phyloP scores from a whole-genome alignment of 2,888 invertebrate genomes.

The Protonemura montana region DNA sequence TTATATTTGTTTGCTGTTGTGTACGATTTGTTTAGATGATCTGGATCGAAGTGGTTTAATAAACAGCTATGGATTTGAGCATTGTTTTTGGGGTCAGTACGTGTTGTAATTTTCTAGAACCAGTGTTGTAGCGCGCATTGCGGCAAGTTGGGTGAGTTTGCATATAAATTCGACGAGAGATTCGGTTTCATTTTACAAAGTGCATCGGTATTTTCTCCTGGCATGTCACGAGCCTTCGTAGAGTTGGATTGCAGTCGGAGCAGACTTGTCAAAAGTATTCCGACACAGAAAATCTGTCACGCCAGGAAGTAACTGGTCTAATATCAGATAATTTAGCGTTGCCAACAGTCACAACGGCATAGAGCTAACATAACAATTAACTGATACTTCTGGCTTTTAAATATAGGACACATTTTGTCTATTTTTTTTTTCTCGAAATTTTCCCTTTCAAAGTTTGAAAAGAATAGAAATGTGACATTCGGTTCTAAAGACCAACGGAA shows the following conservation, averaged over 20 bases:
- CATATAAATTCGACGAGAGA: background rate
- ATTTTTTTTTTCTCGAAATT: too few species aligned
- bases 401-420: too few species aligned
- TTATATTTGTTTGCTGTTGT: background rate
- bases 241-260: background rate
- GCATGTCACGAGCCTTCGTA: background rate
- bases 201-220: conserved; percentile 12
- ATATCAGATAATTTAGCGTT: background rate
- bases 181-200: background rate
- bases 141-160: background rate
- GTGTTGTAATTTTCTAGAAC: background rate
- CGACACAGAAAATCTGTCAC: background rate
- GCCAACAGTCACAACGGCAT: background rate
- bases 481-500: too few species aligned
- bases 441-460: too few species aligned
- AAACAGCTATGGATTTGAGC: background rate
- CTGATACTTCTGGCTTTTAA: too few species aligned
- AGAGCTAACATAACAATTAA: too few species aligned
- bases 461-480: too few species aligned
- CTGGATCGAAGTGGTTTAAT: background rate
- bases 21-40: background rate
- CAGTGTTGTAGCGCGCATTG: background rate
- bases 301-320: background rate
- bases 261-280: too few species aligned
- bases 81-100: background rate